Conservation (phyloP, 2,888 invertebrate genomes). For the Patella depressa region DNA sequence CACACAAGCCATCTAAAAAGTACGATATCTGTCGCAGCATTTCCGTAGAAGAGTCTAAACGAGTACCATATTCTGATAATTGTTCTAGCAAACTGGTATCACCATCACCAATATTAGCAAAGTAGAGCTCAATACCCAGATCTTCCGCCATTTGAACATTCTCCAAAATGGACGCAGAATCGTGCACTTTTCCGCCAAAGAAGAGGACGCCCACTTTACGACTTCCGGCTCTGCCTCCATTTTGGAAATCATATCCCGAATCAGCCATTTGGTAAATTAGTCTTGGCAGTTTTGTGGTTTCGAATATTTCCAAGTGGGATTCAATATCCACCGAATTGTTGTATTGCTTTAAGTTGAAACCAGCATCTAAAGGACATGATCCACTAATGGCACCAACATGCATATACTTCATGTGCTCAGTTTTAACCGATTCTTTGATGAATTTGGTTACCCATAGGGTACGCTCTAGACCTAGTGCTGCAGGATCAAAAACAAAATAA, state of each 20-base stretch:
- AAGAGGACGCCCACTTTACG: constrained; percentile 17
- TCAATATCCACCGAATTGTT: constrained; percentile 4
- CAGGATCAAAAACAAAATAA: constrained; percentile 35
- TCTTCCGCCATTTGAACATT: not conserved
- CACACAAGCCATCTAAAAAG: not conserved
- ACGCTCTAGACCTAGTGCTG: constrained; percentile 23
- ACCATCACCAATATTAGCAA: not conserved
- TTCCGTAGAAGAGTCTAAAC: not conserved
- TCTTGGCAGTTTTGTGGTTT: constrained; percentile 15
- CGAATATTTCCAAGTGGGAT: constrained; percentile 14
- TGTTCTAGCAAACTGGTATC: not conserved
- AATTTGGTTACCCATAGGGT: constrained; percentile 35
- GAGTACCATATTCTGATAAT: not conserved
- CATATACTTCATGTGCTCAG: constrained; percentile 17
- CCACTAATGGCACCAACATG: constrained; percentile 24
- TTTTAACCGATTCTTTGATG: constrained; percentile 27
- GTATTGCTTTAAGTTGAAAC: constrained; percentile 29
- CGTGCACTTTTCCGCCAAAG: not conserved
- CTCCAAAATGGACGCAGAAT: not conserved
- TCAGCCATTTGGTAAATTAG: constrained; percentile 6
- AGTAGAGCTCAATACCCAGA: not conserved
- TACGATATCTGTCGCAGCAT: not conserved
- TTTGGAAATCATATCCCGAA: constrained; percentile 14
- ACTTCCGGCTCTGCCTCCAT: constrained; percentile 18
- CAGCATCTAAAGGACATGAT: constrained; percentile 28